Percentiles rank a stretch among this genome's conserved stretches.
Evolutionary conservation across 64 coral and sea anemone species (phyloP).

Genomic region (Stylophora pistillata): DNA sequence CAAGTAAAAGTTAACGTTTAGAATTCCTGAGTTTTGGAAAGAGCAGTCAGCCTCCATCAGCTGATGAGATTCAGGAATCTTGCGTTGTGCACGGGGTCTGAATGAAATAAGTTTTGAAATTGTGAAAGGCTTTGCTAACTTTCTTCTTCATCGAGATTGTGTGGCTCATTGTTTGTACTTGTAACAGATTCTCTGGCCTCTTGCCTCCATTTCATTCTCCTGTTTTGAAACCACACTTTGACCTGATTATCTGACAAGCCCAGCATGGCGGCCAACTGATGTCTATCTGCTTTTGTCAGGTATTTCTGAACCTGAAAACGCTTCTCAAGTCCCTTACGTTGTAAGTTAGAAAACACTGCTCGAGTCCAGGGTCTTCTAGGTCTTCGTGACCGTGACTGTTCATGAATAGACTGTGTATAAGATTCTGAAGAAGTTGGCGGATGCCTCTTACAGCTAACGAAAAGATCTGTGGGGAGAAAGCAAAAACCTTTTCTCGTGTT

Average conservation of each 20-base stretch:
- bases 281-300: conserved; percentile 65
- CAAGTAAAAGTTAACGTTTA: too few species aligned
- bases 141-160: neutral
- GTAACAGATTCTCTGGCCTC: conserved; percentile 66
- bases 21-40: too few species aligned
- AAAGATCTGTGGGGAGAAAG: neutral
- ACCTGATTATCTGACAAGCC: conserved; percentile 69
- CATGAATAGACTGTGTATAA: conserved; percentile 12
- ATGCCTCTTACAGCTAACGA: neutral
- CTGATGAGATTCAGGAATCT: too few species aligned
- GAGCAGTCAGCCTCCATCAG: too few species aligned
- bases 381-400: conserved; percentile 28
- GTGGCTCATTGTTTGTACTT: conserved; percentile 37
- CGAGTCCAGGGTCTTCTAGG: conserved; percentile 72
- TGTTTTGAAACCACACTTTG: conserved; percentile 77
- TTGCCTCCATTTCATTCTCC: conserved; percentile 79
- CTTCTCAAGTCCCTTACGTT: conserved; percentile 69
- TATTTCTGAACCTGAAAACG: conserved; percentile 75
- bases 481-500: too few species aligned
- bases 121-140: neutral
- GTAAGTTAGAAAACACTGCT: conserved; percentile 65
- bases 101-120: too few species aligned
- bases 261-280: conserved; percentile 62
- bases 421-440: conserved; percentile 9
- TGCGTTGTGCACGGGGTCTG: too few species aligned